phyloP scores from a whole-genome alignment of 2,797 vertebrate species.

The Harpagifer antarcticus region DNA sequence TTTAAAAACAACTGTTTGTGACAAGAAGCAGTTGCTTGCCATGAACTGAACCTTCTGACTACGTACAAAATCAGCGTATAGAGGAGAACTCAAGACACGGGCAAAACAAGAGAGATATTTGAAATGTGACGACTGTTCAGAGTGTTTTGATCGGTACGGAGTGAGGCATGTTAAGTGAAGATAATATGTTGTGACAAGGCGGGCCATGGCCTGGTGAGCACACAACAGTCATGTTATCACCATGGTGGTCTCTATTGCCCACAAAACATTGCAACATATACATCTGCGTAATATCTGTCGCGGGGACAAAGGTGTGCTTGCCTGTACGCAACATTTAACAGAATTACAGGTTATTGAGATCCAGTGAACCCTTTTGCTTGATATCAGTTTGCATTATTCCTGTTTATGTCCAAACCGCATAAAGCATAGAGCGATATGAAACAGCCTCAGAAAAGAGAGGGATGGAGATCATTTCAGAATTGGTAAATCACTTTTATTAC shows the following conservation, averaged over 20 bases:
- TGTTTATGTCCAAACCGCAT: background rate
- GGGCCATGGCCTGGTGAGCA: constrained; percentile 44
- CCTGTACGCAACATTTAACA: background rate
- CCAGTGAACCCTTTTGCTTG: constrained; percentile 2
- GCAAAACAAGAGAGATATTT: constrained; percentile 16
- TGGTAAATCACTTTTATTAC: constrained; percentile 8
- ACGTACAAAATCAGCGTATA: background rate
- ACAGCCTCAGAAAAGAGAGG: background rate
- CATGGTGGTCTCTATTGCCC: constrained; percentile 34
- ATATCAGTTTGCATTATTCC: constrained; percentile 1
- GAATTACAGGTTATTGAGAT: background rate
- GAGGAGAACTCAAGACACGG: constrained; percentile 7
- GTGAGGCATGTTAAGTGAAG: constrained; percentile 44
- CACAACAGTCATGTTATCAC: constrained; percentile 38
- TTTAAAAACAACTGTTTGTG: constrained; percentile 34
- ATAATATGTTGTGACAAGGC: constrained; percentile 55
- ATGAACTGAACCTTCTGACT: constrained; percentile 6
- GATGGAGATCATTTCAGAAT: constrained; percentile 21
- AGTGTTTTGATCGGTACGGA: constrained; percentile 1
- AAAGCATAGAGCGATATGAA: constrained; percentile 3
- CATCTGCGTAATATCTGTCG: constrained; percentile 9
- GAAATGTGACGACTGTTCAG: constrained; percentile 7
- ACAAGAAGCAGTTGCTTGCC: background rate
- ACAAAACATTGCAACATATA: constrained; percentile 24
- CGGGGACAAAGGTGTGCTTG: constrained; percentile 3